phyloP scores from a whole-genome alignment of 2,888 invertebrate species.

The Hyppa rectilinea region DNA sequence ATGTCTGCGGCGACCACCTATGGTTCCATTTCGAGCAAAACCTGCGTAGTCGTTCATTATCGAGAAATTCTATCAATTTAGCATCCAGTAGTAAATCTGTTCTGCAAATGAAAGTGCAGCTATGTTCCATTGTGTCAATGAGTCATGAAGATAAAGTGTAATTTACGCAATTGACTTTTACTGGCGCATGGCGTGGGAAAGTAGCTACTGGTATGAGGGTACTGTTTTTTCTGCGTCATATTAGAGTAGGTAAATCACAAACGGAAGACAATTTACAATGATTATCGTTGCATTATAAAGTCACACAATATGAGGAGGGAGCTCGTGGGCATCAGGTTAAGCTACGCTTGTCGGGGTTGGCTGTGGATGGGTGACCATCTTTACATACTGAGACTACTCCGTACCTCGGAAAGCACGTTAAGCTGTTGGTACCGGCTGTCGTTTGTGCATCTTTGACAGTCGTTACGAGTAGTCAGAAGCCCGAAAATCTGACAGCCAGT shows the following conservation, averaged over 20 bases:
- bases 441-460: no score
- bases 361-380: no score
- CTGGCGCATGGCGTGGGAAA: conserved; percentile 52
- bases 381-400: no score
- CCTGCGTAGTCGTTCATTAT: background rate
- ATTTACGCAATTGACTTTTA: conserved; percentile 52
- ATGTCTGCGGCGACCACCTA: background rate
- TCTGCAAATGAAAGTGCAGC: conserved; percentile 23
- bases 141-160: conserved; percentile 20
- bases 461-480: no score
- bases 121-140: conserved; percentile 43
- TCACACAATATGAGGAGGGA: no score
- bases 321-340: no score
- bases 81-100: background rate
- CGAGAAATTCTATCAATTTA: conserved; percentile 11
- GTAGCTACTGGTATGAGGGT: background rate
- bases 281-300: background rate
- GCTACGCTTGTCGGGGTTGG: no score
- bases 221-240: background rate
- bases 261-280: conserved; percentile 4
- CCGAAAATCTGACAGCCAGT: no score
- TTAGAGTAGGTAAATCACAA: background rate
- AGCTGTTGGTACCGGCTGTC: no score
- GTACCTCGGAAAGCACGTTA: no score
- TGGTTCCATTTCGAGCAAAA: background rate